Conservation (phyloP, 2,888 invertebrate species). For the Agelastica alni region DNA sequence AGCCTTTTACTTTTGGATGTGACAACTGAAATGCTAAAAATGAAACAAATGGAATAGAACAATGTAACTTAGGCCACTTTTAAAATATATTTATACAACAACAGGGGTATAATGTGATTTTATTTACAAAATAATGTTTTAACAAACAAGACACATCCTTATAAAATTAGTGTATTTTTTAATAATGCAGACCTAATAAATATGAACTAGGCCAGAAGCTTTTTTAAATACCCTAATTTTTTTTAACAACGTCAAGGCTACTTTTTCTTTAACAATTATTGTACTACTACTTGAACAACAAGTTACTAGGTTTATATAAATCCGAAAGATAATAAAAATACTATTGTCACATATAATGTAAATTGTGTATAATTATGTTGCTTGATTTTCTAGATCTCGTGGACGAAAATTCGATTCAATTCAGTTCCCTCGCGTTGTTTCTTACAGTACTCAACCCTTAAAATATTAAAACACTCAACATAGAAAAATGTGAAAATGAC, state of each 20-base stretch:
- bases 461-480: conserved; percentile 8
- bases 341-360: conserved; percentile 54
- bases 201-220: conserved; percentile 42
- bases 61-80: conserved; percentile 41
- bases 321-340: conserved; percentile 54
- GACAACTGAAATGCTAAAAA: conserved; percentile 17
- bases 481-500: background rate
- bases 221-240: conserved; percentile 36
- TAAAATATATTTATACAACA: conserved; percentile 43
- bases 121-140: conserved; percentile 45
- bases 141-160: conserved; percentile 42
- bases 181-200: conserved; percentile 42
- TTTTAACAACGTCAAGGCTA: conserved; percentile 45
- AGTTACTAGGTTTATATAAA: conserved; percentile 48
- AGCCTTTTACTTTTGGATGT: conserved; percentile 34
- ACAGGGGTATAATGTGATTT: conserved; percentile 37
- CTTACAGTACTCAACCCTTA: conserved; percentile 11
- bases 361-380: conserved; percentile 42
- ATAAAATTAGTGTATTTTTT: conserved; percentile 41
- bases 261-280: conserved; percentile 47
- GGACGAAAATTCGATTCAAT: conserved; percentile 38
- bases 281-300: conserved; percentile 52
- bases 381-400: conserved; percentile 41
- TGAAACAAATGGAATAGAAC: conserved; percentile 14
- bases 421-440: conserved; percentile 3